Percentiles rank a stretch among this genome's conserved stretches.
These are phyloP conservation scores for Aptenodytes forsteri DNA, from an alignment of 2,113 vertebrate species.

Conservation along the genomic window DNA sequence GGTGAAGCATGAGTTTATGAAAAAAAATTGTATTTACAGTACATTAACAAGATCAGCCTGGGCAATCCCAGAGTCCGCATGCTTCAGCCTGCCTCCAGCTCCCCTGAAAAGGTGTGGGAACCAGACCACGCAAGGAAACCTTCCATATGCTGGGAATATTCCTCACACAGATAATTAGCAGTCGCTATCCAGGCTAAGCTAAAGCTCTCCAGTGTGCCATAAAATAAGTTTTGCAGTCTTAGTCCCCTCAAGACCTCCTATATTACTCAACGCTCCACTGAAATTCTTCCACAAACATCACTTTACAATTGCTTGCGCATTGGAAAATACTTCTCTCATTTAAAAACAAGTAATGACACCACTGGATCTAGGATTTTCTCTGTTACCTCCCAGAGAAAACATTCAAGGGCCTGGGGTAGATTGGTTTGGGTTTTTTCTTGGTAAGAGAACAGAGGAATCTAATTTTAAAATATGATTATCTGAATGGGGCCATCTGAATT, in stretches of 20 bases:
- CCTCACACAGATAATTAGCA: accelerated
- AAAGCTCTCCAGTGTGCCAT: not conserved
- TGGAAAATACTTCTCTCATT: not conserved
- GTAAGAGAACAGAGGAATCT: not conserved
- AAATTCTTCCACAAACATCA: not conserved
- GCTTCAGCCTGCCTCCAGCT: not conserved
- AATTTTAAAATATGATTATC: not conserved
- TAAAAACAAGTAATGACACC: not conserved
- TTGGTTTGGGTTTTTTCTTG: not conserved
- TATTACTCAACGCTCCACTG: not conserved
- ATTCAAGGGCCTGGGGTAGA: not conserved
- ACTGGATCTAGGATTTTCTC: not conserved
- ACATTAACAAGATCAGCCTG: not conserved
- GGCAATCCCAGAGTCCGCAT: accelerated
- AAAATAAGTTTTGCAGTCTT: not conserved
- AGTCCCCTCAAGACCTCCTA: not conserved
- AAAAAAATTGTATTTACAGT: not conserved
- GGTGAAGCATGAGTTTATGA: not conserved
- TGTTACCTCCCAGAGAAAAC: not conserved
- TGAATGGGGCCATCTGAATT: not conserved
- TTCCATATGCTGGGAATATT: accelerated
- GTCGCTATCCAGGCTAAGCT: not conserved
- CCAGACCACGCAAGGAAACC: not conserved
- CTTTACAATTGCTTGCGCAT: not conserved
- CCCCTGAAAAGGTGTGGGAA: not conserved